These are phyloP conservation scores for Chrysolina oricalcia DNA, from an alignment of 2,888 invertebrate genomes.

Conservation along the genomic window DNA sequence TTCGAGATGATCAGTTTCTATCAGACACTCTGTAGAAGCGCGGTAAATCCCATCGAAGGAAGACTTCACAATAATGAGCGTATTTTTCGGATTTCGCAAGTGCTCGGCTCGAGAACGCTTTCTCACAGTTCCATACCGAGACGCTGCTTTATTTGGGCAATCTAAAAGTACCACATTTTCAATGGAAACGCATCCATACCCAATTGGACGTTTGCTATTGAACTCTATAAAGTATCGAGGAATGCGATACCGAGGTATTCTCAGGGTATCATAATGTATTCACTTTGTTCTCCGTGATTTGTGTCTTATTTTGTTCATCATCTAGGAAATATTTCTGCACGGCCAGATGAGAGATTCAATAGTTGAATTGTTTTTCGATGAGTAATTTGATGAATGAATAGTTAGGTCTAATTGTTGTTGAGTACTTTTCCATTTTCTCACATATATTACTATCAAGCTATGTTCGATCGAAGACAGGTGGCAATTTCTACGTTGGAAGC, in stretches of 20 bases:
- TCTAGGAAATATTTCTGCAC: slow-evolving; percentile 33
- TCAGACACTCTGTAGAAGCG: background rate
- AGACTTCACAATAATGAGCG: slow-evolving; percentile 19
- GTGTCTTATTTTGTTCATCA: slow-evolving; percentile 52
- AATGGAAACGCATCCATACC: slow-evolving; percentile 58
- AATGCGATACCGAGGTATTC: slow-evolving; percentile 44
- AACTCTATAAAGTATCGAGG: slow-evolving; percentile 49
- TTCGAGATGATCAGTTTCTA: too few species aligned
- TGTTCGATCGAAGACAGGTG: background rate
- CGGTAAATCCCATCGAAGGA: background rate
- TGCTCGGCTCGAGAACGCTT: slow-evolving; percentile 50
- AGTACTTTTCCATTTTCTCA: slow-evolving; percentile 5
- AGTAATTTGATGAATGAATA: slow-evolving; percentile 2
- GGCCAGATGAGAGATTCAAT: background rate
- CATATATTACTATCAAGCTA: background rate
- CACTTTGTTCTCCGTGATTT: slow-evolving; percentile 55
- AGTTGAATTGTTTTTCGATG: slow-evolving; percentile 3
- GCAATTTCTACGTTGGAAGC: too few species aligned
- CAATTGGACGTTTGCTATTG: slow-evolving; percentile 53
- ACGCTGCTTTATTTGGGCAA: slow-evolving; percentile 65
- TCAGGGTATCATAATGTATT: slow-evolving; percentile 41
- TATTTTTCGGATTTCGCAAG: slow-evolving; percentile 55
- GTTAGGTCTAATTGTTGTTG: background rate
- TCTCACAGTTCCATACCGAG: slow-evolving; percentile 66
- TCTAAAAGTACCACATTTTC: slow-evolving; percentile 63